Percentiles rank a stretch among this genome's conserved stretches.
phyloP scores from a whole-genome alignment of 2,888 invertebrate species.

The Dynastes grantii region DNA sequence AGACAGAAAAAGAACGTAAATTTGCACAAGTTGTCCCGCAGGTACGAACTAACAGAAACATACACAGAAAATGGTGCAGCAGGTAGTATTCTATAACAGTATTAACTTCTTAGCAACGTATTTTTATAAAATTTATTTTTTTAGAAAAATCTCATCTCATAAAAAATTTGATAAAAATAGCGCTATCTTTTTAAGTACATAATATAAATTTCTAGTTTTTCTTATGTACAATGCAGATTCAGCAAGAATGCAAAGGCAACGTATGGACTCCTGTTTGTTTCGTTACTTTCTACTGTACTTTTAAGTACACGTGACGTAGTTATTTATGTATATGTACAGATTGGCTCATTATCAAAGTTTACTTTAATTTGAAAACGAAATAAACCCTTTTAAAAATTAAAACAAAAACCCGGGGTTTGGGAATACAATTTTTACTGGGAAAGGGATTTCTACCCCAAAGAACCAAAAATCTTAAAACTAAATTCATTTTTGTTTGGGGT shows the following conservation, averaged over 20 bases:
- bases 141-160: slow-evolving; percentile 32
- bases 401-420: too few relatives aligned
- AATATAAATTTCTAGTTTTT: slow-evolving; percentile 24
- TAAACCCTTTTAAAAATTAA: too few relatives aligned
- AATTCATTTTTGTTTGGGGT: too few relatives aligned
- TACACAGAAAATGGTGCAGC: neutral
- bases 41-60: too few relatives aligned
- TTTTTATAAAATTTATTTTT: slow-evolving; percentile 12
- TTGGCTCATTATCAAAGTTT: neutral
- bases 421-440: too few relatives aligned
- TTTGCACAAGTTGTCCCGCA: slow-evolving; percentile 11
- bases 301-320: slow-evolving; percentile 39
- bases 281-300: neutral
- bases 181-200: slow-evolving; percentile 21
- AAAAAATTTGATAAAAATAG: slow-evolving; percentile 47
- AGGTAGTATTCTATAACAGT: neutral
- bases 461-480: too few relatives aligned
- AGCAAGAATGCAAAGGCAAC: slow-evolving; percentile 51
- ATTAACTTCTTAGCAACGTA: slow-evolving; percentile 35
- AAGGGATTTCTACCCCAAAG: too few relatives aligned
- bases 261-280: slow-evolving; percentile 42
- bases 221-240: slow-evolving; percentile 21
- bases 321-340: neutral
- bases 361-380: neutral
- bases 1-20: neutral